These are phyloP conservation scores for Stictocephala bisonia DNA, from an alignment of 2,888 invertebrate genomes.

Conservation along the genomic window DNA sequence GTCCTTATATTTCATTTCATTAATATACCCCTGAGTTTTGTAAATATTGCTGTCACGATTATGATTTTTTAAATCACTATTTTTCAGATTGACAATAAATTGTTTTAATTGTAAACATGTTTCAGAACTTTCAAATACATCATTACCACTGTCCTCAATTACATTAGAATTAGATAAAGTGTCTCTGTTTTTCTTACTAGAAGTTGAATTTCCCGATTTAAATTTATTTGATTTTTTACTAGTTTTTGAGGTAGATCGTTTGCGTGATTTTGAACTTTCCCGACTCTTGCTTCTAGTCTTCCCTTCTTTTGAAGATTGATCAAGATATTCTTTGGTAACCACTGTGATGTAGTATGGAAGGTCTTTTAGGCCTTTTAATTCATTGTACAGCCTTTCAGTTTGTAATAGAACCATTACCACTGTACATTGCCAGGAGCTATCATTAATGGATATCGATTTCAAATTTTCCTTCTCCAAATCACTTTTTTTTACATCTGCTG, in stretches of 20 bases:
- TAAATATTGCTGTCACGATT: background rate
- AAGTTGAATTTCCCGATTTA: background rate
- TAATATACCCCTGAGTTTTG: background rate
- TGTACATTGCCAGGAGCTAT: background rate
- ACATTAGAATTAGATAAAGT: background rate
- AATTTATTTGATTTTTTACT: background rate
- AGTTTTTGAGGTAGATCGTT: background rate
- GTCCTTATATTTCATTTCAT: background rate
- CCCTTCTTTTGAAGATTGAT: background rate
- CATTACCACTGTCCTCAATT: background rate
- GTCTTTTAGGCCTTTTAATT: background rate
- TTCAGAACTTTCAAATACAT: background rate
- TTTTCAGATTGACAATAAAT: conserved; percentile 15
- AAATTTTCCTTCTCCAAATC: background rate
- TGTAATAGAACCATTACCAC: background rate
- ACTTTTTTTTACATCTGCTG: background rate
- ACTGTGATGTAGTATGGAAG: conserved; percentile 4
- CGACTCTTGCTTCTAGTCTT: background rate
- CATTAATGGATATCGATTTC: background rate
- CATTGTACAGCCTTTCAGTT: background rate
- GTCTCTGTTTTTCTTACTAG: background rate
- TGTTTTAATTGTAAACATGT: conserved; percentile 5
- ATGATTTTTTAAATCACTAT: background rate
- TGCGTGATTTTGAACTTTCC: background rate
- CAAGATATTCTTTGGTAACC: background rate